Evolutionary conservation across 2,113 vertebrate genomes (phyloP).

Genomic region (Callithrix jacchus): DNA sequence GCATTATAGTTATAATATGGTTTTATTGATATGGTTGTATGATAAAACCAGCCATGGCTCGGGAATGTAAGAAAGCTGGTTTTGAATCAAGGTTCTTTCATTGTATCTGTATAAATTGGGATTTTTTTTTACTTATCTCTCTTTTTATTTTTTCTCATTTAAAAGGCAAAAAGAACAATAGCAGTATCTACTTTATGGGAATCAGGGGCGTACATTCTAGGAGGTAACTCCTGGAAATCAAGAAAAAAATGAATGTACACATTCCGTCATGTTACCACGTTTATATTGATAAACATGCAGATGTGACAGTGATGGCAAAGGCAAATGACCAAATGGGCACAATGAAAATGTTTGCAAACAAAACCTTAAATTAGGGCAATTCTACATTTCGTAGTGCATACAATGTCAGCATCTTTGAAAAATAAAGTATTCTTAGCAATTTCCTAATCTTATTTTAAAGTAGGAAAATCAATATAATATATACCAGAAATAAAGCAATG

Average conservation of each 20-base stretch:
- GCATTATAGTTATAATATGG: not conserved
- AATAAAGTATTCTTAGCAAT: not conserved
- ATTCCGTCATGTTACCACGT: not conserved
- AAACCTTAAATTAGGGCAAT: not conserved
- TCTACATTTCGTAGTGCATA: not conserved
- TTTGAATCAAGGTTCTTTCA: slow-evolving; percentile 8
- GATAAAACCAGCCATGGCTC: not conserved
- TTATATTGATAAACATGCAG: not conserved
- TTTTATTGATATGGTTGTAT: not conserved
- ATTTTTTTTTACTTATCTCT: not conserved
- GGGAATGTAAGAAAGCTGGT: not conserved
- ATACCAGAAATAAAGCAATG: not conserved
- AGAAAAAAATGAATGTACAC: not conserved
- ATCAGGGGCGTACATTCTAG: not conserved
- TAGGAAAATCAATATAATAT: not conserved
- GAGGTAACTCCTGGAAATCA: not conserved
- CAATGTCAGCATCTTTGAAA: not conserved
- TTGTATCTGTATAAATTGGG: not conserved
- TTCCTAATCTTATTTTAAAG: not conserved
- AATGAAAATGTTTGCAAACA: not conserved
- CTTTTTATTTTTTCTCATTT: not conserved
- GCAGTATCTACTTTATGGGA: not conserved
- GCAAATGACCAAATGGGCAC: not conserved
- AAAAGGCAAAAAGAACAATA: not conserved
- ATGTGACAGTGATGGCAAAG: not conserved